Conservation (phyloP, 2,888 invertebrate genomes). For the Reticulitermes lucifugus region DNA sequence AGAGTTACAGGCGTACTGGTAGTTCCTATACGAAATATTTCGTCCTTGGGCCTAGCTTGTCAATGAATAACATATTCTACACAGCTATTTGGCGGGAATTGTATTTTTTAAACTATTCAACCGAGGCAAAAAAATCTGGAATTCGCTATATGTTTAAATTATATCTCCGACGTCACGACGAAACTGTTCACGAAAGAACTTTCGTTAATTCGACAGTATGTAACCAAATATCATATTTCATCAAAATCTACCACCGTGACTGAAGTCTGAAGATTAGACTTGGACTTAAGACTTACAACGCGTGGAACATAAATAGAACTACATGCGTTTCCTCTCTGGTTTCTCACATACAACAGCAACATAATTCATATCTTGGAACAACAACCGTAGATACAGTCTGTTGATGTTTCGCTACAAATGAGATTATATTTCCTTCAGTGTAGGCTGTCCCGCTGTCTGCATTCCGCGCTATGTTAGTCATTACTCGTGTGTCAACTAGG, state of each 20-base stretch:
- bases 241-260: not conserved
- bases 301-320: slow-evolving; percentile 39
- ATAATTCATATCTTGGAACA: slow-evolving; percentile 13
- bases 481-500: not conserved
- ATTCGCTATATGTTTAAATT: too few relatives aligned
- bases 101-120: too few relatives aligned
- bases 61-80: too few relatives aligned
- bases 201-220: too few relatives aligned
- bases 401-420: slow-evolving; percentile 49
- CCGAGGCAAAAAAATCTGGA: too few relatives aligned
- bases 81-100: too few relatives aligned
- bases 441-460: slow-evolving; percentile 4
- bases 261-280: not conserved
- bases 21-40: too few relatives aligned
- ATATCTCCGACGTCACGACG: too few relatives aligned
- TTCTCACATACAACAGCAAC: not conserved
- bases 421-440: slow-evolving; percentile 46
- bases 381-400: slow-evolving; percentile 4
- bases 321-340: not conserved
- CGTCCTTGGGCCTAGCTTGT: too few relatives aligned
- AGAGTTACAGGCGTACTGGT: too few relatives aligned
- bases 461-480: slow-evolving; percentile 15
- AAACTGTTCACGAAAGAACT: too few relatives aligned
- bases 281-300: slow-evolving; percentile 38
- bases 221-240: too few relatives aligned